Evolutionary conservation across 2,113 vertebrate genomes (phyloP).

Genomic region (Galbula dea): DNA sequence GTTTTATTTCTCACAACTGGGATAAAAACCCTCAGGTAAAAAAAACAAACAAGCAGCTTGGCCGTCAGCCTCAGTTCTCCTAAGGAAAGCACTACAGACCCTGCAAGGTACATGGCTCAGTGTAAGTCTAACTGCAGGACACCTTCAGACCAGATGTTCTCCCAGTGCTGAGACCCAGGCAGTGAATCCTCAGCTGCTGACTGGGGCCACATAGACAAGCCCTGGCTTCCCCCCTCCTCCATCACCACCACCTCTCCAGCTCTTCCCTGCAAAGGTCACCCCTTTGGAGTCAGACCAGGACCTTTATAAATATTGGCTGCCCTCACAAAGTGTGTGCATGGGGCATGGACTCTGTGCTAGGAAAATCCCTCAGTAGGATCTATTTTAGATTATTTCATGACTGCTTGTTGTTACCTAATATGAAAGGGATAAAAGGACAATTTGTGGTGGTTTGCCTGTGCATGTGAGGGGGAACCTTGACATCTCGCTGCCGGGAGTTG

Average conservation of each 20-base stretch:
- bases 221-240: rapidly evolving
- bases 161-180: background rate
- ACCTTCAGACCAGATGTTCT: background rate
- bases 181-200: background rate
- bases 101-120: background rate
- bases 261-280: background rate
- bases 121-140: background rate
- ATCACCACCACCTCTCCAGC: background rate
- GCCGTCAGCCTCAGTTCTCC: background rate
- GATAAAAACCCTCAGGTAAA: background rate
- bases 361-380: background rate
- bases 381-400: background rate
- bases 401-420: background rate
- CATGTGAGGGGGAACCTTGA: background rate
- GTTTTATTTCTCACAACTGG: background rate
- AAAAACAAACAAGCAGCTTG: background rate
- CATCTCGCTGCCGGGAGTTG: background rate
- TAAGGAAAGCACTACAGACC: background rate
- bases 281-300: background rate
- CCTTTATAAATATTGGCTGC: background rate
- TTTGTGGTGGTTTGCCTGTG: rapidly evolving
- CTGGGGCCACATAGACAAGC: background rate
- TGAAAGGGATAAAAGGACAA: background rate
- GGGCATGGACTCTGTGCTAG: background rate
- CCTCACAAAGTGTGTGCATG: background rate